Base-by-base conservation (phyloP, 2,113 vertebrate species). In the Indicator maculatus region DNA sequence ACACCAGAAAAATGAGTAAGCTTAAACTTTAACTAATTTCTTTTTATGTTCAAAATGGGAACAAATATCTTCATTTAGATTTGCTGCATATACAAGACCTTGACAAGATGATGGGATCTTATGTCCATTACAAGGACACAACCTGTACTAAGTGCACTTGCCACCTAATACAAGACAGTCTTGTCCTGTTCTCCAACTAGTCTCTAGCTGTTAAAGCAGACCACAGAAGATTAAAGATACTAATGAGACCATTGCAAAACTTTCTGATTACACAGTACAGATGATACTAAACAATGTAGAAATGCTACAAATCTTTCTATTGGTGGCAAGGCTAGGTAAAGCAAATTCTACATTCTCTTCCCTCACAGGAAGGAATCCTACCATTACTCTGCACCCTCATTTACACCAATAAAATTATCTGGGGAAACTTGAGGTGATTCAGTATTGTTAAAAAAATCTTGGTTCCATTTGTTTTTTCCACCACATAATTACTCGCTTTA, bases 381-480 rank as follows among this genome's bases (percentile, higher is more conserved):
- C 16, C 17, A 6, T 47, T 65, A 50, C 13, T 44, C 18, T 71
- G 24, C 20, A 73, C 17, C 6, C 39, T 84, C 71, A 45, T 47
- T 67, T 67, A 6, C 36, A 87, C 11, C 11, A 55, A 23, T 9
- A 90, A 38, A 75, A 91, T 70, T 8, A 31, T 52, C 11, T 16
- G 27, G 14, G 3, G 27, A 5, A 16, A 20, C 83, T 1, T 50
- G 16, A 66, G 4, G 4, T 28, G 15, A 75, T 39, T 70, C 36
- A 76, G 2, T 19, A 61, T 3, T 1, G 3, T n/a, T 58, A 67
- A 45, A 44, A 66, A 69, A 82, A 52, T 15, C 2, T 31, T 19
- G 8, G 10, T 50, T 50, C 4, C 8, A 20, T 1, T 11, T 12
- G 7, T 12, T 33, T 58, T 41, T 16, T 8, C 1, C 1, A 4